phyloP scores from a whole-genome alignment of 2,888 invertebrate species.

The Malthinus flaveolus region DNA sequence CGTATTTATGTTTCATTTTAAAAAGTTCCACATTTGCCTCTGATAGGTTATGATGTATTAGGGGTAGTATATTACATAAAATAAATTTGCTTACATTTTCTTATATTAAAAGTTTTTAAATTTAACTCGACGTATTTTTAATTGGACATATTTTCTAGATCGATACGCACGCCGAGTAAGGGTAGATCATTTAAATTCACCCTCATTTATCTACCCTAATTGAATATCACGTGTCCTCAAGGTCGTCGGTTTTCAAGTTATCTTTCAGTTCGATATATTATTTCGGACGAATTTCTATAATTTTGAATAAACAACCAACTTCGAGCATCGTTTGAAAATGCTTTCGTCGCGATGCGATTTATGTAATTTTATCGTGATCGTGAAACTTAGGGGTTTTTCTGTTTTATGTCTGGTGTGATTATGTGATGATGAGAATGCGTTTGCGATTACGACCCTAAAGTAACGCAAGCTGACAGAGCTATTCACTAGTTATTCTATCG shows the following conservation, averaged over 20 bases:
- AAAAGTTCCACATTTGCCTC: not conserved
- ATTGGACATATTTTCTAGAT: conserved; percentile 4
- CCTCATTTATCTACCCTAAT: conserved; percentile 6
- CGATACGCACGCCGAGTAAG: not conserved
- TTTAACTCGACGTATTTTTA: not conserved
- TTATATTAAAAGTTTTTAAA: not conserved
- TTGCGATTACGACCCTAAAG: no score
- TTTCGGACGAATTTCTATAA: no score
- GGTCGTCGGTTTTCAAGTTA: conserved; percentile 3
- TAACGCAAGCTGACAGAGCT: no score
- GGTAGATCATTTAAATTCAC: conserved; percentile 15
- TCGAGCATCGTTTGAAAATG: no score
- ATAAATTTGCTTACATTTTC: not conserved
- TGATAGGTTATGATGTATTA: not conserved
- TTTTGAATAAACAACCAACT: no score
- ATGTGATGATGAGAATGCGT: no score
- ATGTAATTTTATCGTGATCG: no score
- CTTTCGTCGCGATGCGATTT: no score
- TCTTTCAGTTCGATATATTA: not conserved
- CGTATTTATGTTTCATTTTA: conserved; percentile 1
- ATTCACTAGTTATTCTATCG: no score
- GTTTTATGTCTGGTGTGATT: no score
- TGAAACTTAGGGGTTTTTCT: no score
- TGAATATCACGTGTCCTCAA: conserved; percentile 13
- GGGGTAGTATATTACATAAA: not conserved